Evolutionary conservation across 2,797 vertebrate genomes (phyloP), one percentile per base, ranked within the genome.

Genomic region (Sebastes variabilis): DNA sequence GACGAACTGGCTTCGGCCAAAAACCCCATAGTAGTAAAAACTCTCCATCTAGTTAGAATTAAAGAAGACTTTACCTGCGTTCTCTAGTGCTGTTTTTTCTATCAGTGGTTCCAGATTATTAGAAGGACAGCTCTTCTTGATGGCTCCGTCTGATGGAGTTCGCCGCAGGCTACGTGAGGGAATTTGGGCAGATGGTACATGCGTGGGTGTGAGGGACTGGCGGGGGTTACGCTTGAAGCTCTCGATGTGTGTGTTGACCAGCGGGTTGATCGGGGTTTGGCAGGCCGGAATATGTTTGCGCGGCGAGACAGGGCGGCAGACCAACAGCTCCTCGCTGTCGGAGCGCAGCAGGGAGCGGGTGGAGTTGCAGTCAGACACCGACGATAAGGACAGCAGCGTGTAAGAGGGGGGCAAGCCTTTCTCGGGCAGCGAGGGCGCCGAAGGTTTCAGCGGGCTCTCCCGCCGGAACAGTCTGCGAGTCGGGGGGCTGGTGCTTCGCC

Each of bases 161-260:
- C 98, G 95, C 4, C 97, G 96, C 72, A 99, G 95, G 75, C 91
- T 87, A 0, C 94, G 96, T 4, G 95, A 92, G 3, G 92, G 75
- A 10, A 95, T 94, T 2, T 96, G 92, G 10, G 95, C 95, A 2
- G 95, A 91, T 0, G 98, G 98, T 54, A 99, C 93, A 0, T 99
- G 98, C 7, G 98, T 99, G 82, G 98, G 98, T 6, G 98, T 99
- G 77, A 99, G 96, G 27, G 98, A 99, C 88, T 99, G 98, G 9
- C 96, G 96, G 16, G 98, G 98, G 92, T 99, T 96, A 36, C 95
- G 93, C 85, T 99, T 99, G 95, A 99, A 99, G 85, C 97, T 98
- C 87, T 99, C 98, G 0, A 99, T 94, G 87, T 96, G 97, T 54
- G 97, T 96, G 84, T 99, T 98, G 89, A 99, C 98, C 74, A 99